Evolutionary conservation across 2,888 invertebrate genomes (phyloP).

Genomic region (Empis livida): DNA sequence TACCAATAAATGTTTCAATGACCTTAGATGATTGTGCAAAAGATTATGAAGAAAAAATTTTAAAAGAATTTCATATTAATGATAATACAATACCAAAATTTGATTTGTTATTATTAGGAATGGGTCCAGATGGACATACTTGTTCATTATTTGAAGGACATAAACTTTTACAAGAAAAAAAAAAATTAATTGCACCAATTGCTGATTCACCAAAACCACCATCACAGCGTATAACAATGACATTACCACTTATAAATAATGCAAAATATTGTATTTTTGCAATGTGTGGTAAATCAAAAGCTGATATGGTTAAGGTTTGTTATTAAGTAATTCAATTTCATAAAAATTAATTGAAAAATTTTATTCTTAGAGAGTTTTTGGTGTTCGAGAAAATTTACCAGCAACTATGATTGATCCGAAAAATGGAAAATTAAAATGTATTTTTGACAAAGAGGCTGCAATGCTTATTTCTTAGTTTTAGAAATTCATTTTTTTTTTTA

Average conservation of each 20-base stretch:
- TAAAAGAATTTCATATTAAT: constrained; percentile 22
- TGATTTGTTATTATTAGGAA: constrained; percentile 82
- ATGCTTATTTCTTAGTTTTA: no score
- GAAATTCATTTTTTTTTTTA: no score
- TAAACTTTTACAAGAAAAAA: constrained; percentile 46
- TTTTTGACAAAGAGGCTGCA: constrained; percentile 44
- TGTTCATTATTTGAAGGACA: constrained; percentile 91
- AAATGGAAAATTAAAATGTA: constrained; percentile 53
- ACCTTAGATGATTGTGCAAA: constrained; percentile 26
- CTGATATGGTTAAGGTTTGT: constrained; percentile 74
- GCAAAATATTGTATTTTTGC: constrained; percentile 75
- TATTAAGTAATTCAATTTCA: background rate
- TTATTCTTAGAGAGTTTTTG: constrained; percentile 57
- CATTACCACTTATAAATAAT: constrained; percentile 79
- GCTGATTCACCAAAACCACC: constrained; percentile 96
- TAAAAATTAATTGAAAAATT: background rate
- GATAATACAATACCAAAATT: constrained; percentile 47
- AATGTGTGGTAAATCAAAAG: constrained; percentile 72
- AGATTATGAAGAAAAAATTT: constrained; percentile 27
- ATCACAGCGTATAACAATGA: constrained; percentile 77
- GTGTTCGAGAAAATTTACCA: constrained; percentile 63
- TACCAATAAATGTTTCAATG: constrained; percentile 47
- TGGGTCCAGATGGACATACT: constrained; percentile 98
- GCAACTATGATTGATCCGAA: constrained; percentile 60
- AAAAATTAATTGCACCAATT: constrained; percentile 65